Percentiles rank a stretch among this genome's conserved stretches.
Evolutionary conservation across 2,113 vertebrate genomes (phyloP).

Genomic region (Anoplopoma fimbria): DNA sequence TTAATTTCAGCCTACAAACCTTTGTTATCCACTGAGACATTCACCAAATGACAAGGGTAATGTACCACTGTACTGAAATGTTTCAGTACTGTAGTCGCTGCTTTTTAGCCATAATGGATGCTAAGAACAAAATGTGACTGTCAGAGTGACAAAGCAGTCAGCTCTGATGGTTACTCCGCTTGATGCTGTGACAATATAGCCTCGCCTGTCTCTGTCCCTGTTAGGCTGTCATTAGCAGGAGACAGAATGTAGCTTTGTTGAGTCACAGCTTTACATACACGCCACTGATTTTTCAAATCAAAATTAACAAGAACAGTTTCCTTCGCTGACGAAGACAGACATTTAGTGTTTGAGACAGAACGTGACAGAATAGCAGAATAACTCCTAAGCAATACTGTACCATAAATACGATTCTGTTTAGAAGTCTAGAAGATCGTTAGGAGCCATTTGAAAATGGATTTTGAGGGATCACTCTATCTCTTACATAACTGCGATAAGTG

Average conservation of each 20-base stretch:
- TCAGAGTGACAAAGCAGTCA: constrained; percentile 61
- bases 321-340: constrained; percentile 7
- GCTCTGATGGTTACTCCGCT: constrained; percentile 52
- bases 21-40: not conserved
- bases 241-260: constrained; percentile 46
- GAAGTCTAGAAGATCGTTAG: not conserved
- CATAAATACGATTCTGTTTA: not conserved
- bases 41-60: constrained; percentile 8
- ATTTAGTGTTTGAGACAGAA: constrained; percentile 5
- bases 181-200: constrained; percentile 58
- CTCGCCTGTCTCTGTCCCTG: constrained; percentile 43
- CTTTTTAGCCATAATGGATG: constrained; percentile 46
- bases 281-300: constrained; percentile 17
- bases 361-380: constrained; percentile 9
- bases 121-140: constrained; percentile 66
- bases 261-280: constrained; percentile 39
- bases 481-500: not conserved
- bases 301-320: constrained; percentile 4
- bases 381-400: not conserved
- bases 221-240: constrained; percentile 60
- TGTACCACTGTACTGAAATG: constrained; percentile 4
- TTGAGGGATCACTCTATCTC: not conserved
- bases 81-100: constrained; percentile 29
- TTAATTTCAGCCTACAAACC: constrained; percentile 7
- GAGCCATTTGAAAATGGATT: not conserved